phyloP scores from a whole-genome alignment of 2,113 vertebrate species.

The Phasianus colchicus region DNA sequence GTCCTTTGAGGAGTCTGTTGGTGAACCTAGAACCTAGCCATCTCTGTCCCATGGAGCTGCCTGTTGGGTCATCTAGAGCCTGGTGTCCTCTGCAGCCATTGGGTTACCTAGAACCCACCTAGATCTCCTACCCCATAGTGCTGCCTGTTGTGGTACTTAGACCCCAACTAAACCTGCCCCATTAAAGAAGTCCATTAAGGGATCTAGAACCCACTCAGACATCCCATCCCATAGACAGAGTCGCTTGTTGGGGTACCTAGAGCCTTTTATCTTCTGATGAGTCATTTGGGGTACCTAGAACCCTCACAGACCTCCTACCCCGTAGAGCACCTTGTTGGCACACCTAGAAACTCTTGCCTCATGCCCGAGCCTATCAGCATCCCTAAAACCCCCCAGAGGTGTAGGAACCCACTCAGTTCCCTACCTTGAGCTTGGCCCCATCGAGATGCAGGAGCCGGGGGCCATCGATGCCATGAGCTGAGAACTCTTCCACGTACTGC shows the following conservation, averaged over 20 bases:
- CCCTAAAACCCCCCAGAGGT: neutral
- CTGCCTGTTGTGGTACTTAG: neutral
- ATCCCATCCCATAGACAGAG: no score
- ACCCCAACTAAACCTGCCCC: neutral
- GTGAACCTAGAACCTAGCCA: neutral
- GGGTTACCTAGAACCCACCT: neutral
- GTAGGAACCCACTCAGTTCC: neutral
- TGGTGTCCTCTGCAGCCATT: neutral
- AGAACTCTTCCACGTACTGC: slow-evolving; percentile 84
- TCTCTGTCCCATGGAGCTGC: no score
- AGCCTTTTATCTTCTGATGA: neutral
- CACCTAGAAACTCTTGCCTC: neutral
- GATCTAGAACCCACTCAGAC: neutral
- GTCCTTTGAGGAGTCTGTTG: neutral
- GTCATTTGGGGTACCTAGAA: neutral
- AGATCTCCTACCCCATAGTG: no score
- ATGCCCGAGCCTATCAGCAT: neutral
- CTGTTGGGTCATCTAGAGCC: neutral
- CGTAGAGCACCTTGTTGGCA: neutral
- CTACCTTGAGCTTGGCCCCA: slow-evolving; percentile 87
- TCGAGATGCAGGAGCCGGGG: slow-evolving; percentile 86
- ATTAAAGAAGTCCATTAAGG: neutral
- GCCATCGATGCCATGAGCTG: slow-evolving; percentile 82
- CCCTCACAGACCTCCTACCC: neutral
- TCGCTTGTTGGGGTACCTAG: neutral